phyloP scores from a whole-genome alignment of 2,888 invertebrate genomes.

The Hirtodrosophila duncani region DNA sequence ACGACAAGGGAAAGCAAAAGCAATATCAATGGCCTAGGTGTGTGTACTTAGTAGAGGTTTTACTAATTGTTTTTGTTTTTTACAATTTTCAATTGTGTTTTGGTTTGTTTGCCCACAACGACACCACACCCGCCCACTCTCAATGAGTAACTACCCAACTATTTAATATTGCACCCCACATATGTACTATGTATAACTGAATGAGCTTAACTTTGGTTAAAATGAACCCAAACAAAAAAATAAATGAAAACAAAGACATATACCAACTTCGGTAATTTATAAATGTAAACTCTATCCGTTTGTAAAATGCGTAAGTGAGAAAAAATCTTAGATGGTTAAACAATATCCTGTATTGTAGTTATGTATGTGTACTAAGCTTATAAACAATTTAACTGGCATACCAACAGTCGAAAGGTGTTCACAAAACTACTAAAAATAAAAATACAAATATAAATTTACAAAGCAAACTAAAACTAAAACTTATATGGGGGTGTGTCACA shows the following conservation, averaged over 20 bases:
- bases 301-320: slow-evolving; percentile 56
- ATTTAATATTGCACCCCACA: not conserved
- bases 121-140: too few relatives aligned
- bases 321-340: slow-evolving; percentile 55
- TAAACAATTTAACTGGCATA: slow-evolving; percentile 64
- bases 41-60: slow-evolving; percentile 56
- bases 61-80: slow-evolving; percentile 24
- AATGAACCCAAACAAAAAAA: slow-evolving; percentile 27
- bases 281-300: slow-evolving; percentile 56
- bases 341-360: slow-evolving; percentile 29
- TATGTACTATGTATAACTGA: slow-evolving; percentile 56
- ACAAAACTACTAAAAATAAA: slow-evolving; percentile 39
- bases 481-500: too few relatives aligned
- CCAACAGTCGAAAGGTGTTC: slow-evolving; percentile 67
- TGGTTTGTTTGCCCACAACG: too few relatives aligned
- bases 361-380: slow-evolving; percentile 38
- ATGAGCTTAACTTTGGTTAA: slow-evolving; percentile 61
- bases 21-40: slow-evolving; percentile 51
- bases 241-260: not conserved
- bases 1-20: slow-evolving; percentile 30
- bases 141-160: too few relatives aligned
- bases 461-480: slow-evolving; percentile 1
- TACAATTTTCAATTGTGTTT: not conserved
- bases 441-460: slow-evolving; percentile 22
- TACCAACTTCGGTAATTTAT: slow-evolving; percentile 50